A percentile compares a stretch with the other conserved stretches of the same genome.
Evolutionary conservation across 2,888 invertebrate species (phyloP).

Genomic region (Euplagia quadripunctaria): DNA sequence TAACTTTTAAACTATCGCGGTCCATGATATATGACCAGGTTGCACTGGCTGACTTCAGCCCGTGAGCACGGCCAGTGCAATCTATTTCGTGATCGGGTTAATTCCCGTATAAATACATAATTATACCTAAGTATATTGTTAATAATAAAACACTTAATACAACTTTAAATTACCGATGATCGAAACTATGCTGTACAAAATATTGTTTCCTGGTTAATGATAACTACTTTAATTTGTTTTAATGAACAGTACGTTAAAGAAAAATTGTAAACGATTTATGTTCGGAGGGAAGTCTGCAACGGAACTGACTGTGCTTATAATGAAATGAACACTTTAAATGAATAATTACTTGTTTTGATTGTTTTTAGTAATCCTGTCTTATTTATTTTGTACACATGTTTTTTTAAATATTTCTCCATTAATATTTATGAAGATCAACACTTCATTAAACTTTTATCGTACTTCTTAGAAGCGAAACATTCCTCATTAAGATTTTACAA

Average conservation of each 20-base stretch:
- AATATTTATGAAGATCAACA: background rate
- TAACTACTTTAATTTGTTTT: background rate
- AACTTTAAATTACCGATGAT: too few species aligned
- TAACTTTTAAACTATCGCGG: too few species aligned
- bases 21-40: too few species aligned
- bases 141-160: too few species aligned
- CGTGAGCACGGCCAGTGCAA: too few species aligned
- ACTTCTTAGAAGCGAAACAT: background rate
- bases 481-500: slow-evolving; percentile 5
- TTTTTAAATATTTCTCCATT: background rate
- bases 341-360: too few species aligned
- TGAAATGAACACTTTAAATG: too few species aligned
- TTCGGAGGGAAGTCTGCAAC: background rate
- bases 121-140: too few species aligned
- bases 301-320: background rate
- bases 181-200: background rate
- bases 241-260: background rate
- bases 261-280: background rate
- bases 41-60: too few species aligned
- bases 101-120: too few species aligned
- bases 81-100: too few species aligned
- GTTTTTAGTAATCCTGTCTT: background rate
- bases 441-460: slow-evolving; percentile 6
- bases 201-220: background rate
- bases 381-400: background rate